These are phyloP conservation scores for Mesorhabditis spiculigera DNA, from an alignment of 2,888 invertebrate species.

Conservation along the genomic window DNA sequence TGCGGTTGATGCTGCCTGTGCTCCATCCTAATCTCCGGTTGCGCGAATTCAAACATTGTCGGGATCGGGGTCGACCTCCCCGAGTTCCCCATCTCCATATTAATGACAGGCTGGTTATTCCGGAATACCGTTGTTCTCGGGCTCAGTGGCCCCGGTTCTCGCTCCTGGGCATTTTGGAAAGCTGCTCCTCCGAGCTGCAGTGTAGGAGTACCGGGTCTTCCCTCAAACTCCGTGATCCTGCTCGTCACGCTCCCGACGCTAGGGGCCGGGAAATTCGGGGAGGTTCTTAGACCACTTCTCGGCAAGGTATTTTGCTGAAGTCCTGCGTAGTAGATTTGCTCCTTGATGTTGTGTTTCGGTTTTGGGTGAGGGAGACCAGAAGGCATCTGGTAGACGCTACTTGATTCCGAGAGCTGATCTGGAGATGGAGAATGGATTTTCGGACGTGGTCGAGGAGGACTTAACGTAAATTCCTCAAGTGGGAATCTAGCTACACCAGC, in stretches of 20 bases:
- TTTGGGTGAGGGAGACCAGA: slow-evolving; percentile 54
- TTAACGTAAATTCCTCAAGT: slow-evolving; percentile 38
- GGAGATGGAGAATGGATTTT: slow-evolving; percentile 36
- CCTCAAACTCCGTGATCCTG: slow-evolving; percentile 51
- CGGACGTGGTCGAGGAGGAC: slow-evolving; percentile 29
- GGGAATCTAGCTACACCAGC: slow-evolving; percentile 37
- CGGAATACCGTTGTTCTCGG: slow-evolving; percentile 53
- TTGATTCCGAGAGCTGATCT: slow-evolving; percentile 32
- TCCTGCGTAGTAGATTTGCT: slow-evolving; percentile 45
- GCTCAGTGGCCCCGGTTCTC: slow-evolving; percentile 38
- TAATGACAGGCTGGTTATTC: slow-evolving; percentile 51
- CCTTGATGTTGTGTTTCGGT: slow-evolving; percentile 57
- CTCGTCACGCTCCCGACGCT: slow-evolving; percentile 50
- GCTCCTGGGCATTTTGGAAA: slow-evolving; percentile 11
- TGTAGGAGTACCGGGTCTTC: slow-evolving; percentile 45
- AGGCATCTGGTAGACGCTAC: slow-evolving; percentile 40
- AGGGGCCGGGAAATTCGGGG: slow-evolving; percentile 51
- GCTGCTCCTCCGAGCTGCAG: slow-evolving; percentile 21
- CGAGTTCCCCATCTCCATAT: slow-evolving; percentile 38
- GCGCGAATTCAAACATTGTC: neutral
- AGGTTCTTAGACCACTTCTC: slow-evolving; percentile 11
- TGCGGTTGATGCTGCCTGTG: slow-evolving; percentile 9
- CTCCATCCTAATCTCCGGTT: neutral
- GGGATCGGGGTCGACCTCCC: neutral
- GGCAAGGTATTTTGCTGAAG: slow-evolving; percentile 14